Evolutionary conservation across 1,140 invertebrate species (phyloP), one percentile per base, ranked within the genome.

Genomic region (Proctacanthus coquilletti): DNA sequence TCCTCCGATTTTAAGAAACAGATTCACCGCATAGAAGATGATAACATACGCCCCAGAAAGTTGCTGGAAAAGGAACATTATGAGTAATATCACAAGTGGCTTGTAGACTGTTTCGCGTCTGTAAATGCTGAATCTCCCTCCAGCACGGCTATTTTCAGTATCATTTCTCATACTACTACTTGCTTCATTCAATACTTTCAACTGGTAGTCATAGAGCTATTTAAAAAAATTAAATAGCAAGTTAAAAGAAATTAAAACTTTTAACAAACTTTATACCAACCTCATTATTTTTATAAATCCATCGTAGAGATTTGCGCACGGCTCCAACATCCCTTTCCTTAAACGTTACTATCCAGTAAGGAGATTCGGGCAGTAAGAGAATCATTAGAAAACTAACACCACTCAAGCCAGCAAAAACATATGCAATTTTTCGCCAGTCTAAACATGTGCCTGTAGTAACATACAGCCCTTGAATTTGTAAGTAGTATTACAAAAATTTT

Each of bases 11-110:
- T 63, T 50, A 17, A 57, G 43, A 41, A 72, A 75, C 36, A 72
- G 62, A 3, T 70, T 65, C 3, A 74, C 68, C 0, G 75, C 71
- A 47, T 80, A 80, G 47, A 80, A 80, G 43, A 80, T 74, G 3
- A 81, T 63, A 1, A 72, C 70, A 52, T 81, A 75, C 21, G 60
- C 57, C 9, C 72, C 72, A 3, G 67, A 64, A 0, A 71, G 41
- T 52, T 75, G 72, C 52, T 75, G 73, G 3, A 73, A 56, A 0
- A 68, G 14, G 41, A 75, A 66, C 13, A 74, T 44, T 3, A 62
- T 21, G 0, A 66, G 18, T 2, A 73, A 53, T 4, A 73, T 60
- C 3, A 60, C 18, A 0, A 69, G 43, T 1, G 73, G 72, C 42
- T 68, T 66, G 46, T 66, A 68, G 4, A 63, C 56, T 20, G 42